Percentiles rank a stretch among this genome's conserved stretches.
Conservation (phyloP, 2,888 invertebrate species). For the Epicampocera succincta region DNA sequence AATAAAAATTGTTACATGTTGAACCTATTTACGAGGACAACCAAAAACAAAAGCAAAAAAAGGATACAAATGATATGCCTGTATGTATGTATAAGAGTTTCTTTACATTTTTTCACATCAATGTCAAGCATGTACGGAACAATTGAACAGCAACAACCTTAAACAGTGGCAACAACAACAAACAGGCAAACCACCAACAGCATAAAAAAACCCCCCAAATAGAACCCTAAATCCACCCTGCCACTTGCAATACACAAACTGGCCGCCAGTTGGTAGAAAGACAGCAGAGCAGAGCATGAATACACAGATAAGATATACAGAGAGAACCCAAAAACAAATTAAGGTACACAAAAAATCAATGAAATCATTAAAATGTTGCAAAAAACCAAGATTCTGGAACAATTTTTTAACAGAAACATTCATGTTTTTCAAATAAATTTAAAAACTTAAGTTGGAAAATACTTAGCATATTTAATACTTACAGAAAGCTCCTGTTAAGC, state of each 20-base stretch:
- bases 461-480: slow-evolving; percentile 80
- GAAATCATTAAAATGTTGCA: slow-evolving; percentile 63
- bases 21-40: slow-evolving; percentile 53
- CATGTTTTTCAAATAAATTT: background rate
- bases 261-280: slow-evolving; percentile 56
- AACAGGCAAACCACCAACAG: slow-evolving; percentile 29
- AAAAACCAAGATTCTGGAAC: background rate
- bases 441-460: background rate
- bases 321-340: slow-evolving; percentile 70
- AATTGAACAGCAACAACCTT: slow-evolving; percentile 60
- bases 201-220: slow-evolving; percentile 12
- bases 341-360: slow-evolving; percentile 79
- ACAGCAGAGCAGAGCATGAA: slow-evolving; percentile 25
- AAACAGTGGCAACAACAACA: slow-evolving; percentile 43
- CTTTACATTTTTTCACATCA: slow-evolving; percentile 49
- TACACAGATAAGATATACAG: slow-evolving; percentile 55
- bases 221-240: slow-evolving; percentile 18
- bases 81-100: slow-evolving; percentile 1
- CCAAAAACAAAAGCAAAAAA: slow-evolving; percentile 13
- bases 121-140: slow-evolving; percentile 63
- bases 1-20: slow-evolving; percentile 30
- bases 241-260: slow-evolving; percentile 4
- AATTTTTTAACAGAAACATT: background rate
- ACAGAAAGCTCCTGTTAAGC: slow-evolving; percentile 92
- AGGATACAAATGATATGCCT: slow-evolving; percentile 38